These are phyloP conservation scores for Bolinopsis microptera DNA, from an alignment of 37 sponge, comb jelly and placozoan species.

Conservation along the genomic window DNA sequence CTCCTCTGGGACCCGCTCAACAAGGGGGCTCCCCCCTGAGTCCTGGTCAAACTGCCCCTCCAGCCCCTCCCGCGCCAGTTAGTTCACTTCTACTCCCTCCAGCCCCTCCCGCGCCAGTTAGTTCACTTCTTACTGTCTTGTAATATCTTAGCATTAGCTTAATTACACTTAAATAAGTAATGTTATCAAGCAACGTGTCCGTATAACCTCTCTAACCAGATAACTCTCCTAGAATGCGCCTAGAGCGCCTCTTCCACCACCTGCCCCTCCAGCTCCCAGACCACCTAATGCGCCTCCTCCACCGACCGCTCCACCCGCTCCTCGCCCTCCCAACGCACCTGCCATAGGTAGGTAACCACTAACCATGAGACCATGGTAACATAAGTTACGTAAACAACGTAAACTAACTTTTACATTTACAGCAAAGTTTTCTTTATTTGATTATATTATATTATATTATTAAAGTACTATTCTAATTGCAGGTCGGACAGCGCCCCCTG, in stretches of 20 bases:
- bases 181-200: background rate
- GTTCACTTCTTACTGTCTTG: too few relatives aligned
- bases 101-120: background rate
- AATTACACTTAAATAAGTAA: too few relatives aligned
- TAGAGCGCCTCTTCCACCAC: background rate
- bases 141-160: too few relatives aligned
- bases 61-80: conserved; percentile 15
- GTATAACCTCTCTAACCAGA: background rate
- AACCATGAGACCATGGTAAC: too few relatives aligned
- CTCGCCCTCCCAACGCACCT: background rate
- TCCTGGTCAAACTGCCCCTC: background rate
- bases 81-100: too few relatives aligned
- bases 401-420: too few relatives aligned
- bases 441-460: too few relatives aligned
- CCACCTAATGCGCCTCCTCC: conserved; percentile 15
- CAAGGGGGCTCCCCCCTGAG: background rate
- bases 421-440: too few relatives aligned
- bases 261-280: conserved; percentile 33
- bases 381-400: too few relatives aligned
- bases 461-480: too few relatives aligned
- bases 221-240: too few relatives aligned
- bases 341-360: background rate
- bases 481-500: background rate
- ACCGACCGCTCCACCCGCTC: conserved; percentile 48
- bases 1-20: too few relatives aligned